These are phyloP conservation scores for Tachina fera DNA, from an alignment of 2,888 invertebrate genomes.

Conservation along the genomic window DNA sequence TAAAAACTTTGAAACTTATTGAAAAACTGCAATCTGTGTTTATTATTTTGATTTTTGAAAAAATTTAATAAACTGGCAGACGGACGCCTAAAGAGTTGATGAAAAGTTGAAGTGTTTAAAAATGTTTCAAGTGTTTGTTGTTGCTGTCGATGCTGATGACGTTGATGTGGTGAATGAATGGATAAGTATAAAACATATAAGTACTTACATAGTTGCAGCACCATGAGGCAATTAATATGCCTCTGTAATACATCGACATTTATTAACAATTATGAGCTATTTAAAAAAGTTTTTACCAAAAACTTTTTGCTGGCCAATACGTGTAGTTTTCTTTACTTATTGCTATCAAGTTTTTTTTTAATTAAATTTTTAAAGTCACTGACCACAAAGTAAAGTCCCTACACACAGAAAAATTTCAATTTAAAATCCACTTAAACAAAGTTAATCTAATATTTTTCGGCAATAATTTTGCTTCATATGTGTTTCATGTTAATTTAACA, in stretches of 20 bases:
- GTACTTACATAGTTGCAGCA: background rate
- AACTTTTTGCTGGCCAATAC: too few relatives aligned
- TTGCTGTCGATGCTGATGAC: slow-evolving; percentile 22
- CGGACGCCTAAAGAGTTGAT: slow-evolving; percentile 54
- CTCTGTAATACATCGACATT: background rate
- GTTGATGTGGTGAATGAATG: slow-evolving; percentile 32
- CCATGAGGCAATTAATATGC: background rate
- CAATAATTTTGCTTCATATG: too few relatives aligned
- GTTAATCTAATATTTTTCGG: too few relatives aligned
- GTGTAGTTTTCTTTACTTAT: too few relatives aligned
- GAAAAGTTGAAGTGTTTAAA: slow-evolving; percentile 52
- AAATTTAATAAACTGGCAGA: slow-evolving; percentile 6
- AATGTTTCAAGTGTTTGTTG: slow-evolving; percentile 48
- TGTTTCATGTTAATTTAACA: too few relatives aligned
- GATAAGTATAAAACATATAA: background rate
- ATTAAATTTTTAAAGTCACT: too few relatives aligned
- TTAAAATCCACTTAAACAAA: too few relatives aligned
- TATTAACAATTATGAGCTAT: too few relatives aligned
- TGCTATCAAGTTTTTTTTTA: too few relatives aligned
- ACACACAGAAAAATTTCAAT: background rate
- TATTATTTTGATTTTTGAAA: background rate
- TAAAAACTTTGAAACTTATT: slow-evolving; percentile 26
- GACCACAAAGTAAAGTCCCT: background rate
- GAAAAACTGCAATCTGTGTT: background rate
- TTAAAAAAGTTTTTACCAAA: too few relatives aligned